Conservation (phyloP, 1,140 invertebrate genomes). For the Saccostrea echinata region DNA sequence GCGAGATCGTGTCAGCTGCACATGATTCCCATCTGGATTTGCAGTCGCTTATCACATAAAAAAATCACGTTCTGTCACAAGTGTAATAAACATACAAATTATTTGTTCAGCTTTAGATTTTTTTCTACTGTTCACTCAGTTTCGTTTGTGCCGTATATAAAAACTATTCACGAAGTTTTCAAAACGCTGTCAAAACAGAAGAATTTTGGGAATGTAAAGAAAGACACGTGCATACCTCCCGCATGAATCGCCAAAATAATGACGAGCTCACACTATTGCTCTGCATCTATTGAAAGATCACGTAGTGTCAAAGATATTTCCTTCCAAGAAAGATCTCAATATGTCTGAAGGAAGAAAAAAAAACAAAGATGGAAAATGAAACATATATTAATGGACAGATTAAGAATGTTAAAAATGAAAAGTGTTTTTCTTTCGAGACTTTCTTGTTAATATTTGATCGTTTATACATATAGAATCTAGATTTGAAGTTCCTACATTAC, state of each 20-base stretch:
- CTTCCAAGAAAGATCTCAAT: background rate
- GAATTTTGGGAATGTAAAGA: background rate
- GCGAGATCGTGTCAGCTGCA: slow-evolving; percentile 7
- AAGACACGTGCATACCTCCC: background rate
- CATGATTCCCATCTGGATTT: slow-evolving; percentile 15
- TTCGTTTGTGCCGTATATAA: background rate
- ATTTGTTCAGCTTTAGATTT: background rate
- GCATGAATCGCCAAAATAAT: background rate
- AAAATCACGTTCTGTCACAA: slow-evolving; percentile 25
- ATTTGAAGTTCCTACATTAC: no score
- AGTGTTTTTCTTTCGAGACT: no score
- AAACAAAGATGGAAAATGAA: no score
- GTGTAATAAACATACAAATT: slow-evolving; percentile 17
- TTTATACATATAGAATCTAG: no score
- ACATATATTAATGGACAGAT: no score
- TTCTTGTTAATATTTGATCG: no score
- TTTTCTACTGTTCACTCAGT: background rate
- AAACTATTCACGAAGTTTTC: slow-evolving; percentile 1
- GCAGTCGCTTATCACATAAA: slow-evolving; percentile 1
- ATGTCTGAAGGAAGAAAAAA: no score
- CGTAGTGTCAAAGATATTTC: background rate
- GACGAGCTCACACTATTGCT: background rate
- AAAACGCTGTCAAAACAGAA: background rate
- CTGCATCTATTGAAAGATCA: background rate
- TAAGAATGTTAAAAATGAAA: no score